Evolutionary conservation across 2,888 invertebrate species (phyloP), one percentile per base, ranked within the genome.

Genomic region (Unio delphinus): DNA sequence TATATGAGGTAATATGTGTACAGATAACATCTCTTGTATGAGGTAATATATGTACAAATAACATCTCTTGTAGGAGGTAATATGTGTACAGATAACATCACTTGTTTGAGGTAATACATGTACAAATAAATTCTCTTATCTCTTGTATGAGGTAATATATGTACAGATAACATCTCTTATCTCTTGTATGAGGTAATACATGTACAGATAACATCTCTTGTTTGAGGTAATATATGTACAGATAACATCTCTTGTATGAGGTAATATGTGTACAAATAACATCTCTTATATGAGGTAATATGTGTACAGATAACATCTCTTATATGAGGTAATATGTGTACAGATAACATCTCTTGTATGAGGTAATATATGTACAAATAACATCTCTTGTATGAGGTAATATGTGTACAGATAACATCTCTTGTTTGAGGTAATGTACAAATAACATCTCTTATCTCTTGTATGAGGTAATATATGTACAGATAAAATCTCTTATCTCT

Each of bases 401-500:
- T 23, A 23, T 0, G 0, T 23, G 23, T 23, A 23, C 23, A 23
- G 23, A 23, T 23, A 23, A 23, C 23, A 23, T 55, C 90, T 93
- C 0, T 90, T 95, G 69, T 94, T 94, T 80, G 91, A 93, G 76
- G 86, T 85, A 67, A 59, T 23, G 23, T 23, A 15, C 94, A 95
- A 0, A 92, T 93, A 28, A 23, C 92, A 93, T 55, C 90, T 93
- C 0, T 90, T 95, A 93, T 55, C 90, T 93, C 0, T 90, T 95
- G 69, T 94, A 94, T 80, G 91, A 93, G 76, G 86, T 85, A 67
- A 59, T 45, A 66, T 20, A 60, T 62, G 23, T 18, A 55, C 30
- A 45, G 55, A 60, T 65, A 6, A 23, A 0, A 23, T 23, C 23
- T 23, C 23, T 23, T 23, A 23, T 23, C 23, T 23, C 23, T 23